phyloP scores from a whole-genome alignment of 2,113 vertebrate genomes.

The Epinephelus lanceolatus region DNA sequence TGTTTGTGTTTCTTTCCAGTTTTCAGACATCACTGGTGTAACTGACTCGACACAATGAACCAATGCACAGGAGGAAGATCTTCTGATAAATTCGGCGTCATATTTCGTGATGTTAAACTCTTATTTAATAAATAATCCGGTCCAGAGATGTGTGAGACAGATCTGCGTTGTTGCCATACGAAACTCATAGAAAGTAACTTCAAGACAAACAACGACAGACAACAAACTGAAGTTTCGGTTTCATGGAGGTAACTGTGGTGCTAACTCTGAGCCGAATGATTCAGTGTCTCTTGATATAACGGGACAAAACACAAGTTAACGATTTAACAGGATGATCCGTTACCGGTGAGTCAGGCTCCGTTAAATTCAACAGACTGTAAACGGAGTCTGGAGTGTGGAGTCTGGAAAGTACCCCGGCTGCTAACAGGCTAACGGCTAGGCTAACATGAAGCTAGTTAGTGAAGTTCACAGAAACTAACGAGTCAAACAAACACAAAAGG shows the following conservation, averaged over 20 bases:
- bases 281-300: accelerated
- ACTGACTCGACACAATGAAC: too few species aligned
- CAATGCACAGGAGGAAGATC: too few species aligned
- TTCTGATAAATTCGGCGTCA: not conserved
- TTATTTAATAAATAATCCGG: not conserved
- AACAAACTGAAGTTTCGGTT: not conserved
- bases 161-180: not conserved
- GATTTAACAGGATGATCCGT: accelerated
- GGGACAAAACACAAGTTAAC: accelerated
- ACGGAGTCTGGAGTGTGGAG: constrained; percentile 8
- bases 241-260: not conserved
- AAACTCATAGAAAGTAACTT: not conserved
- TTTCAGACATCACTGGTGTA: accelerated
- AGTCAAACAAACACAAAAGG: not conserved
- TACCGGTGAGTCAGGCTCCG: accelerated
- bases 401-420: constrained; percentile 18
- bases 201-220: too few species aligned
- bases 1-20: not conserved
- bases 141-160: not conserved
- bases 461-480: constrained; percentile 30
- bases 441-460: constrained; percentile 32
- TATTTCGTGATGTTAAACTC: not conserved
- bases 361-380: not conserved
- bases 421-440: constrained; percentile 40
- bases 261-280: not conserved